phyloP scores from a whole-genome alignment of 2,797 vertebrate species.

The Epinephelus awoara region DNA sequence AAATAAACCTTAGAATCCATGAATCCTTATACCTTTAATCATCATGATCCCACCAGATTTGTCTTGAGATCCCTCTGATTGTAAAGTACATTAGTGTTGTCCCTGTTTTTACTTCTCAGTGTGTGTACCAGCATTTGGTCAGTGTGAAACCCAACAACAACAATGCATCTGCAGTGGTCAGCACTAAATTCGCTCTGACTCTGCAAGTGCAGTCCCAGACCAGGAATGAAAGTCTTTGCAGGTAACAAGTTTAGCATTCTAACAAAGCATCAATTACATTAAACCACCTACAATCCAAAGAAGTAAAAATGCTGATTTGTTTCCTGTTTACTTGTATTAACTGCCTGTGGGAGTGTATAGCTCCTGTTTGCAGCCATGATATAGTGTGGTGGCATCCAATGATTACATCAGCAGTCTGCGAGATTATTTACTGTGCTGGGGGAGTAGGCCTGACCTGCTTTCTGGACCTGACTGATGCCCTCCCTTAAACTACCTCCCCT shows the following conservation, averaged over 20 bases:
- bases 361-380: conserved; percentile 59
- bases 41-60: neutral
- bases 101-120: conserved; percentile 69
- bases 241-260: conserved; percentile 69
- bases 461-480: conserved; percentile 80
- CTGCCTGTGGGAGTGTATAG: conserved; percentile 27
- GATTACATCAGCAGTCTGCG: conserved; percentile 74
- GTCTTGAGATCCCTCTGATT: neutral
- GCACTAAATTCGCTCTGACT: conserved; percentile 77
- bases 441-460: conserved; percentile 82
- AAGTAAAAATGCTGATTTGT: conserved; percentile 23
- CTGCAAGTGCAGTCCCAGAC: conserved; percentile 65
- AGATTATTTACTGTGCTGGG: conserved; percentile 79
- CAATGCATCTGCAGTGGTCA: conserved; percentile 79
- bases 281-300: neutral
- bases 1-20: neutral
- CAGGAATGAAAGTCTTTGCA: conserved; percentile 77
- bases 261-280: neutral
- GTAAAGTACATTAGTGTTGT: neutral
- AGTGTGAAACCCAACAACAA: conserved; percentile 64
- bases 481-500: conserved; percentile 73
- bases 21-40: neutral
- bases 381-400: conserved; percentile 69
- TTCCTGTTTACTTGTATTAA: conserved; percentile 33
- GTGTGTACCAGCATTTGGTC: conserved; percentile 78